Evolutionary conservation across 2,797 vertebrate genomes (phyloP).

Genomic region (Nannoperca australis): DNA sequence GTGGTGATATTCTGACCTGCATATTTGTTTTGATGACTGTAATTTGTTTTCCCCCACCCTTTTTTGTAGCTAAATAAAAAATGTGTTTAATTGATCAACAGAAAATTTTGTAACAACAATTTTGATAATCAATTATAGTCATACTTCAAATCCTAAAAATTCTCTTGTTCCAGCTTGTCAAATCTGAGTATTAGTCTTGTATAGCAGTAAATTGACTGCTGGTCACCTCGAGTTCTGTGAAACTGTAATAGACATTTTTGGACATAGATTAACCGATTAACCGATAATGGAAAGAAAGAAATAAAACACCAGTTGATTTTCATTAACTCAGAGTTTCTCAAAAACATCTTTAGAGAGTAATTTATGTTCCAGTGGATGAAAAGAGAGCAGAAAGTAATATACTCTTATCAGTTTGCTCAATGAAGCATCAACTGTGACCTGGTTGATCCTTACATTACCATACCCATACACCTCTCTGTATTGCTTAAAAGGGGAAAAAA

Average conservation of each 20-base stretch:
- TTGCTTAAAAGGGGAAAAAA: not conserved
- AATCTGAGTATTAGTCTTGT: not conserved
- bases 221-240: not conserved
- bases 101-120: not conserved
- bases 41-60: not conserved
- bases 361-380: not conserved
- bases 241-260: not conserved
- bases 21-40: not conserved
- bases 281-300: not conserved
- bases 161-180: not conserved
- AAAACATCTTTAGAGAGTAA: not conserved
- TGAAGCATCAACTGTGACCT: not conserved
- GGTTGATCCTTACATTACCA: not conserved
- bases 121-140: not conserved
- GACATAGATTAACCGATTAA: not conserved
- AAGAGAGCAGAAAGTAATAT: not conserved
- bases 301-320: not conserved
- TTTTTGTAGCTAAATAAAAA: too few species aligned
- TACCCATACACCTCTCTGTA: not conserved
- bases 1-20: conserved; percentile 51
- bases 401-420: not conserved
- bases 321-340: not conserved
- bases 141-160: not conserved
- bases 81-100: not conserved
- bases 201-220: not conserved